Conservation (phyloP, 2,113 vertebrate species). For the Passer domesticus region DNA sequence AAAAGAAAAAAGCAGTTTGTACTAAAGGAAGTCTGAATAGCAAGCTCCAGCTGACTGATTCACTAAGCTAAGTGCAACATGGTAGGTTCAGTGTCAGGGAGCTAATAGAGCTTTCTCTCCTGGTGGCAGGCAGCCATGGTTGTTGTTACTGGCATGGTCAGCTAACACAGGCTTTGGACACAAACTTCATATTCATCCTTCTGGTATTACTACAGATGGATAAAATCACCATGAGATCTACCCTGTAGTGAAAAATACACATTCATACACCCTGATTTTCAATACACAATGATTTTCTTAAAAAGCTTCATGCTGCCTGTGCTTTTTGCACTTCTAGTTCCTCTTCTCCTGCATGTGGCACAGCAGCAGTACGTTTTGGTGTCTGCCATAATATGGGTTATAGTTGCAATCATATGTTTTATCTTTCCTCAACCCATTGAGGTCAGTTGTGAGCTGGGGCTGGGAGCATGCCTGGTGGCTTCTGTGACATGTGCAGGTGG, state of each 20-base stretch:
- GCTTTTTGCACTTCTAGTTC: no score
- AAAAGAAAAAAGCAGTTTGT: not conserved
- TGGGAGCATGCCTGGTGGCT: not conserved
- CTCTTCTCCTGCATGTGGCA: no score
- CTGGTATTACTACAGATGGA: not conserved
- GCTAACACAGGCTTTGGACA: not conserved
- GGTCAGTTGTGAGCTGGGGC: not conserved
- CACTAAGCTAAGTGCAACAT: not conserved
- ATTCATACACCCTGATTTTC: not conserved
- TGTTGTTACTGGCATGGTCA: not conserved
- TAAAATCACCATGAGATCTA: not conserved
- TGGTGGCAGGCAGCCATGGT: not conserved
- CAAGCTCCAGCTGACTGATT: not conserved
- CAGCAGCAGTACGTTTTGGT: no score
- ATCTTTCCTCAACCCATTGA: rapidly evolving
- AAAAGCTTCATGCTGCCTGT: no score
- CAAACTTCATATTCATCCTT: not conserved
- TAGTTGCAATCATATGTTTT: not conserved
- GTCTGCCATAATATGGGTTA: no score
- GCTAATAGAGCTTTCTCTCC: not conserved
- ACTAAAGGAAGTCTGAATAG: not conserved
- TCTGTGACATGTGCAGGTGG: not conserved
- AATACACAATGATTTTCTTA: no score
- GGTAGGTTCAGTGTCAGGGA: not conserved
- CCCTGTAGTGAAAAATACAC: not conserved